Conservation (phyloP, 2,113 vertebrate species). For the zebrafish (Danio rerio) region GRCz12tu NC_133176.1:44902501-44903000, state of each 20-base stretch:
- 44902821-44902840: conserved; percentile 30
- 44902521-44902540: background rate
- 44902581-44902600: conserved; percentile 35
- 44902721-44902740: background rate
- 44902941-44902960: background rate
- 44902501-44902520: background rate
- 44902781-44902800: background rate
- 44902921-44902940: background rate
- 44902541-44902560: background rate
- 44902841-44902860: conserved; percentile 15
- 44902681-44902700: background rate
- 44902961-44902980: conserved; percentile 4
- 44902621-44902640: conserved; percentile 23
- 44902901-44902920: background rate
- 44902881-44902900: background rate
- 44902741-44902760: conserved; percentile 17
- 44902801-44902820: conserved; percentile 28
- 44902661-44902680: background rate
- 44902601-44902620: conserved; percentile 10
- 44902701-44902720: background rate
- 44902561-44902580: conserved; percentile 35
- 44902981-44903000: background rate
- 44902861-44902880: conserved; percentile 16
- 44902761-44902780: conserved; percentile 12
- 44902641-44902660: conserved; percentile 10